Conservation (phyloP, 1,140 invertebrate genomes). For the Arctopsyche grandis region DNA sequence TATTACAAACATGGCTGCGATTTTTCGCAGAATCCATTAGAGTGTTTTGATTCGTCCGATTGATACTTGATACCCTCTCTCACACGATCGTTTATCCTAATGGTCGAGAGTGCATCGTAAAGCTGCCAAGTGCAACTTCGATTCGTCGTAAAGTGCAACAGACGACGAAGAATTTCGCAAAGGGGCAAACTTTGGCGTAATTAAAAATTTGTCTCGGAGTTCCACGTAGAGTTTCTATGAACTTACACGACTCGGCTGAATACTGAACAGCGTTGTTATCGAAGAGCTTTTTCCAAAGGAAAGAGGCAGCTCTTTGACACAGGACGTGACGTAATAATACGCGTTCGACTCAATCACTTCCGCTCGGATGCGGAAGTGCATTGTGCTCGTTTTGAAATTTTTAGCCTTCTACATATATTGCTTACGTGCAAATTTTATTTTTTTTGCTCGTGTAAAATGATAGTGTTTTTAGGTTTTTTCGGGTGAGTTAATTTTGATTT, state of each 20-base stretch:
- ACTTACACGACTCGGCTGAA: constrained; percentile 30
- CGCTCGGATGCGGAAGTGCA: constrained; percentile 1
- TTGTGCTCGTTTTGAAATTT: background rate
- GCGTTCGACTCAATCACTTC: constrained; percentile 39
- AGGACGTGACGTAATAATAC: constrained; percentile 50
- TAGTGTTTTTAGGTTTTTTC: too few species aligned
- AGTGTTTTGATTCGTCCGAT: constrained; percentile 12
- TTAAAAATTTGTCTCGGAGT: constrained; percentile 13
- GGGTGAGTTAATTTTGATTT: too few species aligned
- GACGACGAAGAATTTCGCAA: background rate
- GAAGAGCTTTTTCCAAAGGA: constrained; percentile 3
- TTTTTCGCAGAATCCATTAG: constrained; percentile 1
- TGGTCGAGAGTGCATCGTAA: constrained; percentile 25
- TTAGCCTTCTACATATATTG: background rate
- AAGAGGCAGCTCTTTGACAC: constrained; percentile 38
- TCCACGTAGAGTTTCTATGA: constrained; percentile 2
- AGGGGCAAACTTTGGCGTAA: background rate
- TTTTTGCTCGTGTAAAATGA: too few species aligned
- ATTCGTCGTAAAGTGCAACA: background rate
- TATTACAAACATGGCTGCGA: background rate
- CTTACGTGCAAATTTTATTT: background rate
- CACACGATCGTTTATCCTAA: constrained; percentile 1
- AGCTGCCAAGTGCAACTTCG: constrained; percentile 15
- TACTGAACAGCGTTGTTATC: constrained; percentile 35
- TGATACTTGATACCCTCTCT: constrained; percentile 22